Conservation (phyloP, 2,113 vertebrate species). For the Phrynosoma platyrhinos region DNA sequence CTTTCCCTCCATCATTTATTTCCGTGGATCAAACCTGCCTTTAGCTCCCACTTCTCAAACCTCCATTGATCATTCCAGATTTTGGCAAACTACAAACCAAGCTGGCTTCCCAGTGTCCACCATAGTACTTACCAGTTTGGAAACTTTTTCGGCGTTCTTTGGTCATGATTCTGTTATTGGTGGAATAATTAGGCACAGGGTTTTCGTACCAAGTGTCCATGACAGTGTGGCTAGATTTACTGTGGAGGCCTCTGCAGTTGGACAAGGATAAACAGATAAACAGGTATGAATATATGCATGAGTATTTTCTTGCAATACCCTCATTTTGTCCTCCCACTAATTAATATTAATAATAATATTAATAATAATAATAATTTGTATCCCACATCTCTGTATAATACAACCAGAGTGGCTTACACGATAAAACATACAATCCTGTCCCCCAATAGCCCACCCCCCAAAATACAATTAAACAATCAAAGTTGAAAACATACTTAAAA, state of each 20-base stretch:
- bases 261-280: not conserved
- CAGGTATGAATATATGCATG: not conserved
- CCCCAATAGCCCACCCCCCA: too few species aligned
- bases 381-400: too few species aligned
- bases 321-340: too few species aligned
- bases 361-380: too few species aligned
- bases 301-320: not conserved
- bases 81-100: not conserved
- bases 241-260: slow-evolving; percentile 80
- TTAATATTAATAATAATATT: too few species aligned
- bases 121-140: slow-evolving; percentile 78
- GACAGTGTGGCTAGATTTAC: slow-evolving; percentile 76
- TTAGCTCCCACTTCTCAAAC: not conserved
- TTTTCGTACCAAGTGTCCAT: slow-evolving; percentile 81
- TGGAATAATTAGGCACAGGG: slow-evolving; percentile 79
- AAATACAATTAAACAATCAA: too few species aligned
- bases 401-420: too few species aligned
- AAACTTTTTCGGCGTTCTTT: slow-evolving; percentile 83
- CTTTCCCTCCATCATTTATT: too few species aligned
- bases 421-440: too few species aligned
- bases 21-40: not conserved
- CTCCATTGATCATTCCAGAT: not conserved
- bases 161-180: slow-evolving; percentile 82
- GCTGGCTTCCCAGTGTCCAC: too few species aligned
- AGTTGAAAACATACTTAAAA: too few species aligned